Evolutionary conservation across 2,113 vertebrate species (phyloP).

Genomic region (Oenanthe oenanthe): DNA sequence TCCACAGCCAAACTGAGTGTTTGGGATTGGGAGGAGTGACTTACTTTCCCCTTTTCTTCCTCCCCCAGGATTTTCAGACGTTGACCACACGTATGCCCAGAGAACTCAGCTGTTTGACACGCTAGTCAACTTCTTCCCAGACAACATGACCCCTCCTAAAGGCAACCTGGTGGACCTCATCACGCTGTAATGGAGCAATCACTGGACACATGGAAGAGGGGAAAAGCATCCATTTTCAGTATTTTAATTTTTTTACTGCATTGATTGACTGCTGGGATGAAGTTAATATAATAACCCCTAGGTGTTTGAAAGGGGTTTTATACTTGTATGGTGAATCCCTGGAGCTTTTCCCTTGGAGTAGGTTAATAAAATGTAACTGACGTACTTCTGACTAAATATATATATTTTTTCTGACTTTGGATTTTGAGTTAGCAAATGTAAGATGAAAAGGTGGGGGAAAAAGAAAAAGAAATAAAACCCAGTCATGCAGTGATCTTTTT

Average conservation of each 20-base stretch:
- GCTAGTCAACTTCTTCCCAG: constrained; percentile 97
- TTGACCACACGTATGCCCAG: constrained; percentile 96
- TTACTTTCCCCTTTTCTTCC: neutral
- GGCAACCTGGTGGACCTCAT: constrained; percentile 99
- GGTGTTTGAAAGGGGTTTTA: constrained; percentile 68
- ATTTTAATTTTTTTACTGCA: constrained; percentile 71
- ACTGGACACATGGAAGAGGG: constrained; percentile 39
- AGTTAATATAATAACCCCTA: constrained; percentile 58
- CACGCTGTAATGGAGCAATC: constrained; percentile 83
- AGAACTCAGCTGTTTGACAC: constrained; percentile 98
- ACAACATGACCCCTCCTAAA: constrained; percentile 99
- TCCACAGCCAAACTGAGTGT: neutral
- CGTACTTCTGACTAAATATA: constrained; percentile 73
- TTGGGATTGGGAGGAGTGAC: neutral
- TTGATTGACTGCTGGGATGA: constrained; percentile 65
- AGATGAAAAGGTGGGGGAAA: neutral
- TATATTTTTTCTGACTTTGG: constrained; percentile 76
- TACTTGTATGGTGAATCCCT: constrained; percentile 68
- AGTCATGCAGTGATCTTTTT: constrained; percentile 26
- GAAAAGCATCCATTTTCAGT: constrained; percentile 58
- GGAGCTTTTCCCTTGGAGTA: constrained; percentile 72
- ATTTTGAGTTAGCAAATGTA: constrained; percentile 64
- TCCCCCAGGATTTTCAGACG: constrained; percentile 91
- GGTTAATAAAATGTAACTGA: constrained; percentile 80
- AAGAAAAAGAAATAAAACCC: constrained; percentile 23